Conservation (phyloP, 1,140 invertebrate genomes). For the Drosophila elegans region DNA sequence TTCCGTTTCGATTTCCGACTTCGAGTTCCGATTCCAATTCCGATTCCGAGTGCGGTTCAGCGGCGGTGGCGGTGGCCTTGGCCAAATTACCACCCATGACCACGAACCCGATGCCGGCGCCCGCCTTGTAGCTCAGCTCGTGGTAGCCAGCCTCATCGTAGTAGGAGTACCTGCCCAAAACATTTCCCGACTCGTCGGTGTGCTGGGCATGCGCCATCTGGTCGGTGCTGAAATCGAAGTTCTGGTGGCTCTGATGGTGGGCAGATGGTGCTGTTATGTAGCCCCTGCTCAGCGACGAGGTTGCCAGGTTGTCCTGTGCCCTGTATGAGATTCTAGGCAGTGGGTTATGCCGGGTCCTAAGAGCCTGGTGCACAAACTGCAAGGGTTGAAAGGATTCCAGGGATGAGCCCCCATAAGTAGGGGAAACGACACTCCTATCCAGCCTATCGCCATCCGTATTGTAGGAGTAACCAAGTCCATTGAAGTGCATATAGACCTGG, state of each 20-base stretch:
- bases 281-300: conserved; percentile 7
- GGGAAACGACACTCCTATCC: conserved; percentile 19
- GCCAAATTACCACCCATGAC: conserved; percentile 75
- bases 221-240: conserved; percentile 72
- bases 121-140: conserved; percentile 74
- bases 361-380: conserved; percentile 54
- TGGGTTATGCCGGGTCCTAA: conserved; percentile 20
- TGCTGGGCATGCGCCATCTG: conserved; percentile 89
- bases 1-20: conserved; percentile 38
- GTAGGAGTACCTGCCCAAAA: conserved; percentile 89
- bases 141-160: conserved; percentile 86
- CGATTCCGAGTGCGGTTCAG: conserved; percentile 30
- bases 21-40: conserved; percentile 44
- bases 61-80: conserved; percentile 32
- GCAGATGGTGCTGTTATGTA: background rate
- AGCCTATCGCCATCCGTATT: conserved; percentile 50
- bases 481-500: conserved; percentile 62
- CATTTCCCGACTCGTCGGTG: conserved; percentile 88
- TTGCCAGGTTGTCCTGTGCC: conserved; percentile 1
- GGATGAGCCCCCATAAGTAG: conserved; percentile 33
- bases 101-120: conserved; percentile 73
- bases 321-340: conserved; percentile 5
- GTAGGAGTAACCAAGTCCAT: conserved; percentile 63
- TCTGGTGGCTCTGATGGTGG: background rate
- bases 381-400: conserved; percentile 6